These are phyloP conservation scores for Mirza zaza DNA, from an alignment of 2,113 vertebrate genomes.

Conservation along the genomic window DNA sequence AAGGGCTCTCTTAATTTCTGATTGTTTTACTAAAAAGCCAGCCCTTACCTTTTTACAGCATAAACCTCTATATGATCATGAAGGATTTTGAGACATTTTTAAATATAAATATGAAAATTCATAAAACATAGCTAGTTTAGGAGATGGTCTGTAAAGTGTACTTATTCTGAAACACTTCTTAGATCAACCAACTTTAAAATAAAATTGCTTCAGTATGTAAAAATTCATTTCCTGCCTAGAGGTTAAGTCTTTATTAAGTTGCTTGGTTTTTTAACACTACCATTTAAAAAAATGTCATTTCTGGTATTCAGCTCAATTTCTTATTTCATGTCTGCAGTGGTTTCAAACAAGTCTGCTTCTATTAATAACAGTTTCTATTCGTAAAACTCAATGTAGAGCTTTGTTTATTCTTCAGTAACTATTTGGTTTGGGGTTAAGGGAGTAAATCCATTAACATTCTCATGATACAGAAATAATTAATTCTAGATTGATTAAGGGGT, in stretches of 20 bases:
- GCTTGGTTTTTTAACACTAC: background rate
- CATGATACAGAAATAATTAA: background rate
- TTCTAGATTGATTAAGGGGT: background rate
- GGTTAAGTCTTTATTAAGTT: background rate
- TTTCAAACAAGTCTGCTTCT: background rate
- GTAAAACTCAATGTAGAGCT: background rate
- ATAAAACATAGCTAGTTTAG: background rate
- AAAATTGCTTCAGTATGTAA: background rate
- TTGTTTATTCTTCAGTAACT: conserved; percentile 8
- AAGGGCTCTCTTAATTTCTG: background rate
- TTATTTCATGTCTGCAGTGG: background rate
- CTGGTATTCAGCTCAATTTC: background rate
- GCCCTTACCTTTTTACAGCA: background rate
- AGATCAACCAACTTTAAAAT: background rate
- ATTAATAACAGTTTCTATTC: background rate
- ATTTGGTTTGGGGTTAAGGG: background rate
- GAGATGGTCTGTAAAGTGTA: background rate
- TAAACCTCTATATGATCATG: background rate
- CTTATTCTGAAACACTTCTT: background rate
- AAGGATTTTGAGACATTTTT: background rate
- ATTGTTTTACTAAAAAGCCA: background rate
- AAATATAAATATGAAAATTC: conserved; percentile 25
- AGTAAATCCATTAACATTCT: background rate
- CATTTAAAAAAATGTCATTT: background rate
- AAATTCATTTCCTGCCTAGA: background rate